Evolutionary conservation across 2,113 vertebrate genomes (phyloP).

Genomic region (Nothobranchius furzeri): DNA sequence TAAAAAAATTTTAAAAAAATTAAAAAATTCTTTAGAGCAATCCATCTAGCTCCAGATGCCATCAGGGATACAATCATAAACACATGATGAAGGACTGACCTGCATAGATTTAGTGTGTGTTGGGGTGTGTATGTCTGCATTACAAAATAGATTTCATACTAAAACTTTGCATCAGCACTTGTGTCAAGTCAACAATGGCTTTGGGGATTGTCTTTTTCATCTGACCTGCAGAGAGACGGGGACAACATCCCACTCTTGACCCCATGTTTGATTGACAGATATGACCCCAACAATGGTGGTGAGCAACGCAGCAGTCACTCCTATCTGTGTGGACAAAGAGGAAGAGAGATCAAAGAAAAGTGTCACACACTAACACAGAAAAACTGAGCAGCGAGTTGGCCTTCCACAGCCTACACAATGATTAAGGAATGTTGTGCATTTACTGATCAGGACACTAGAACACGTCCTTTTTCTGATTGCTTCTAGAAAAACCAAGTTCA

Average conservation of each 20-base stretch:
- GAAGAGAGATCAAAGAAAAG: not conserved
- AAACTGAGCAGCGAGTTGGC: not conserved
- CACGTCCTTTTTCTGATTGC: constrained; percentile 21
- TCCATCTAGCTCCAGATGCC: no score
- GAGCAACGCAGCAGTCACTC: constrained; percentile 84
- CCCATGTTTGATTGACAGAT: constrained; percentile 92
- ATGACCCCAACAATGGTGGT: constrained; percentile 88
- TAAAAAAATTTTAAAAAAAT: no score
- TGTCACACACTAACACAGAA: no score
- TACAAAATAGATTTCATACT: not conserved
- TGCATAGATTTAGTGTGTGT: no score
- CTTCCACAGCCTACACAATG: constrained; percentile 7
- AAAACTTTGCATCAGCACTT: not conserved
- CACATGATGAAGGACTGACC: no score
- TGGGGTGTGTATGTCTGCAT: no score
- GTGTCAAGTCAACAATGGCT: not conserved
- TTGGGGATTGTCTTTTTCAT: not conserved
- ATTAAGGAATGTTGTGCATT: constrained; percentile 20
- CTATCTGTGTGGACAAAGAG: constrained; percentile 78
- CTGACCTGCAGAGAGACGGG: constrained; percentile 92
- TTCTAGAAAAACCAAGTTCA: constrained; percentile 40
- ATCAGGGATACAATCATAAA: no score
- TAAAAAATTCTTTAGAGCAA: no score
- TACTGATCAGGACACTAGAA: constrained; percentile 12
- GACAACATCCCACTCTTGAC: constrained; percentile 91